Percentiles rank a stretch among this genome's conserved stretches.
Conservation (phyloP, 2,113 vertebrate genomes). For the Zosterops pallidus region DNA sequence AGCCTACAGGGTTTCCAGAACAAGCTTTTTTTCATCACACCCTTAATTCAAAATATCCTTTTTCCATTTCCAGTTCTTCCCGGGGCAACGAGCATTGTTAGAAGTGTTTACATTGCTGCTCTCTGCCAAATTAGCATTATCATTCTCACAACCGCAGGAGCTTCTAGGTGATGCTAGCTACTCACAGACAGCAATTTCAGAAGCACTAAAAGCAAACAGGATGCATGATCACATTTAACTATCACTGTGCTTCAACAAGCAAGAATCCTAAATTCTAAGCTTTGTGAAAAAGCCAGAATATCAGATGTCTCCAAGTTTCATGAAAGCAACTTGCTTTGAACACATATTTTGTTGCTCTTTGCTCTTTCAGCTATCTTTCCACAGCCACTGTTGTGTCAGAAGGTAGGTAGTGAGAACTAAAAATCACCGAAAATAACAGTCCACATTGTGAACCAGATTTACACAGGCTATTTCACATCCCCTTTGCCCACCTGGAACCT, state of each 20-base stretch:
- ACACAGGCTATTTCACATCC: fast-evolving
- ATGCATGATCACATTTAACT: neutral
- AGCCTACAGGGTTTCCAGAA: neutral
- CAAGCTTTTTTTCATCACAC: neutral
- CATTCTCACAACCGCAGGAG: neutral
- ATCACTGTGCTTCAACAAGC: neutral
- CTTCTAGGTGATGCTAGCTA: neutral
- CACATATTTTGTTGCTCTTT: fast-evolving
- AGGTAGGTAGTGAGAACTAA: neutral
- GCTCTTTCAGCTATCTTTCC: neutral
- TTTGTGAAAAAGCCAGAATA: neutral
- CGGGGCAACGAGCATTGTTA: neutral
- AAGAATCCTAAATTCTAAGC: neutral
- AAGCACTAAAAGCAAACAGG: neutral
- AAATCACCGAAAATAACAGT: neutral
- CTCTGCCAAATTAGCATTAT: neutral
- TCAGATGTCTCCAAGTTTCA: neutral
- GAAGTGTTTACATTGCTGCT: neutral
- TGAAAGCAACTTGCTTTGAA: neutral
- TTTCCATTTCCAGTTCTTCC: neutral
- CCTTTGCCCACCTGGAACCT: neutral
- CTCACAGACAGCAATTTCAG: neutral
- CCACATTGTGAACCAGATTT: fast-evolving
- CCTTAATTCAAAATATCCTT: neutral
- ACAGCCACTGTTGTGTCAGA: neutral